Evolutionary conservation across 2,797 vertebrate species (phyloP).

Genomic region (Phrynocephalus vlangalii): DNA sequence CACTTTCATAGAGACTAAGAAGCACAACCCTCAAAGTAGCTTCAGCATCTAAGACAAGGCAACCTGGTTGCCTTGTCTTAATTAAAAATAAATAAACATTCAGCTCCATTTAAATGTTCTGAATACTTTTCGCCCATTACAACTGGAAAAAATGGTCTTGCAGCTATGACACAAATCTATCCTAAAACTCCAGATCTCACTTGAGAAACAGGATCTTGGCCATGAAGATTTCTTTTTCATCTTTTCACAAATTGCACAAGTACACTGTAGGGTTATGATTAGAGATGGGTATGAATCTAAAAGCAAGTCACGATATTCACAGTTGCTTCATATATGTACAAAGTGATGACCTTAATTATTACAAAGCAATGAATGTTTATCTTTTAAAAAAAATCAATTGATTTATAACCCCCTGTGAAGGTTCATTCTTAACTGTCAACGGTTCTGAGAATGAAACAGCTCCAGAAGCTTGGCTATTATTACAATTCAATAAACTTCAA

Average conservation of each 20-base stretch:
- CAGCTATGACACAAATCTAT: background rate
- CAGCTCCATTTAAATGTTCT: background rate
- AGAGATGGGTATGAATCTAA: too few species aligned
- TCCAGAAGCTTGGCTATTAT: too few species aligned
- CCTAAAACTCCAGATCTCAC: background rate
- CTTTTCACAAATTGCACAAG: background rate
- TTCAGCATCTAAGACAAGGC: background rate
- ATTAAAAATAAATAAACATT: background rate
- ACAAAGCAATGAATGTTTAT: too few species aligned
- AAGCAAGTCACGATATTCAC: too few species aligned
- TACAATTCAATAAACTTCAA: too few species aligned
- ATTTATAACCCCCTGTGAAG: too few species aligned
- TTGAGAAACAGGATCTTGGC: background rate
- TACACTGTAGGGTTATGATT: background rate
- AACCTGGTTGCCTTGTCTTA: background rate
- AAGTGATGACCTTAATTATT: too few species aligned
- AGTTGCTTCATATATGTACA: too few species aligned
- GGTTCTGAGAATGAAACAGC: too few species aligned
- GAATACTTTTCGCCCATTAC: background rate
- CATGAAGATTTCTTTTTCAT: background rate
- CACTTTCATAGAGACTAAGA: background rate
- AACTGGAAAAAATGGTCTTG: background rate
- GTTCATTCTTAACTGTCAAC: too few species aligned
- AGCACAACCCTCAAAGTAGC: background rate
- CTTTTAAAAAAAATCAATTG: too few species aligned